phyloP scores from a whole-genome alignment of 2,113 vertebrate genomes.

The Coryphaenoides rupestris region DNA sequence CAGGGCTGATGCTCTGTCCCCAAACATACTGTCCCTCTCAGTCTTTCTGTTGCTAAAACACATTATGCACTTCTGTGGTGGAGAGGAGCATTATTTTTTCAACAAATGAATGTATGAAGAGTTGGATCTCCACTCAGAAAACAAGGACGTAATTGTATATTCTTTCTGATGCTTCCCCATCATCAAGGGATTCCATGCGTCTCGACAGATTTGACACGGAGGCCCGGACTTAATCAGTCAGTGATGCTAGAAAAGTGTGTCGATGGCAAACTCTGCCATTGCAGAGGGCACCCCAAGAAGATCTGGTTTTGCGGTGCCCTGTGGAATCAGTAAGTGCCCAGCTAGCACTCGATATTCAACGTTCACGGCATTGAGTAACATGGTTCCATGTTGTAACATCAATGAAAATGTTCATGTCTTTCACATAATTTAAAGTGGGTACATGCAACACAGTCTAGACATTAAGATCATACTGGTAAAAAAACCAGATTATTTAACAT shows the following conservation, averaged over 20 bases:
- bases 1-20: slow-evolving; percentile 31
- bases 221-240: slow-evolving; percentile 42
- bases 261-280: slow-evolving; percentile 25
- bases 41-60: slow-evolving; percentile 45
- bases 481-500: slow-evolving; percentile 31
- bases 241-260: slow-evolving; percentile 22
- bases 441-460: slow-evolving; percentile 57
- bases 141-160: slow-evolving; percentile 71
- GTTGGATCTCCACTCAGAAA: slow-evolving; percentile 52
- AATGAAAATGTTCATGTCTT: slow-evolving; percentile 30
- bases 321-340: neutral
- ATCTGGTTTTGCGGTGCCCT: slow-evolving; percentile 32
- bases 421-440: slow-evolving; percentile 63
- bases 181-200: slow-evolving; percentile 41
- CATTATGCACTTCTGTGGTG: slow-evolving; percentile 40
- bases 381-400: too few species aligned
- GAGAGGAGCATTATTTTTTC: slow-evolving; percentile 14
- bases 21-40: slow-evolving; percentile 49
- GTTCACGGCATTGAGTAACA: too few species aligned
- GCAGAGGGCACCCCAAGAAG: slow-evolving; percentile 37
- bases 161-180: slow-evolving; percentile 58
- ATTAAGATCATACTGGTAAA: slow-evolving; percentile 42
- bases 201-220: slow-evolving; percentile 37
- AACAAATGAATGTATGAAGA: slow-evolving; percentile 61
- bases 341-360: too few species aligned